phyloP scores from a whole-genome alignment of 2,797 vertebrate species.

The Tapirus indicus region DNA sequence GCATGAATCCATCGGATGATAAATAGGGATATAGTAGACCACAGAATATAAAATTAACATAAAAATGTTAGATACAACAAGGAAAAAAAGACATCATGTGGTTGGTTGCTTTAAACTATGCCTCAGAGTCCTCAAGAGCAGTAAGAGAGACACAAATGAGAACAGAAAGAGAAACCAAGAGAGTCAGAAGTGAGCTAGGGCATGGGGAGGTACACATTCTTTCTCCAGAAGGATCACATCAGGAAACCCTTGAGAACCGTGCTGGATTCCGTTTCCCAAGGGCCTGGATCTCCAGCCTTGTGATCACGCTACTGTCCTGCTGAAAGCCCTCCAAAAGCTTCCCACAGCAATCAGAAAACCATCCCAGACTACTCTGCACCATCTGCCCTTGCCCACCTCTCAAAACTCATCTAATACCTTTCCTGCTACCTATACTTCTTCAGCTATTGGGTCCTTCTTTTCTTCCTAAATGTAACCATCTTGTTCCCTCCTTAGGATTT shows the following conservation, averaged over 20 bases:
- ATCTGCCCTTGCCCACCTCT: neutral
- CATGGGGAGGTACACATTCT: fast-evolving
- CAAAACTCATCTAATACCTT: neutral
- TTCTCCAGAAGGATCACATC: neutral
- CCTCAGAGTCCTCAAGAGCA: neutral
- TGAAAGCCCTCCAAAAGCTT: neutral
- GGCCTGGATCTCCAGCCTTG: neutral
- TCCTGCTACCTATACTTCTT: neutral
- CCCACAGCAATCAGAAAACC: neutral
- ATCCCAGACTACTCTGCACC: neutral
- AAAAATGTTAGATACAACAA: neutral
- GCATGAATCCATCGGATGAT: neutral
- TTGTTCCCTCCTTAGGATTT: neutral
- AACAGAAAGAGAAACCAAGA: neutral
- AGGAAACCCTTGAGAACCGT: neutral
- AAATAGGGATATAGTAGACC: neutral
- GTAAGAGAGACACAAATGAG: neutral
- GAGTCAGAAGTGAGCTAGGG: neutral
- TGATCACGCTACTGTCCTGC: neutral
- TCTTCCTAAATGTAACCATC: neutral
- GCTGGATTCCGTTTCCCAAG: fast-evolving
- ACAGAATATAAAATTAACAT: neutral
- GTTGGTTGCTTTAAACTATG: neutral
- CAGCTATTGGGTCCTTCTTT: neutral
- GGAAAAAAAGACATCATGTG: neutral